Percentiles rank a stretch among this genome's conserved stretches.
Evolutionary conservation across 1,140 invertebrate genomes (phyloP).

Genomic region (Sinella curviseta): DNA sequence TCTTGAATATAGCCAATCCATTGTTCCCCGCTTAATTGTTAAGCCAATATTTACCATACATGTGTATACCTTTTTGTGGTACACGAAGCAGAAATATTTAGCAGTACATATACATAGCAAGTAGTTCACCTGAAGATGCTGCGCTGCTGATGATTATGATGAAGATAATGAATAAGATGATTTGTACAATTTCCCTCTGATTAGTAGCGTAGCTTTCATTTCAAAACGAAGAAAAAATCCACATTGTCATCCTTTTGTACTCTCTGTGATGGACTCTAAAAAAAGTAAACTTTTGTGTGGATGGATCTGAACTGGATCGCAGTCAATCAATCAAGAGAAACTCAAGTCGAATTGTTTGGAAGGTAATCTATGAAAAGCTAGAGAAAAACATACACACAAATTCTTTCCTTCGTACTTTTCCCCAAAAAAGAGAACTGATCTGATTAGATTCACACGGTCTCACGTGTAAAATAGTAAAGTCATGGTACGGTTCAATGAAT

Average conservation of each 20-base stretch:
- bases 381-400: neutral
- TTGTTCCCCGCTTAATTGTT: neutral
- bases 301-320: neutral
- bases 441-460: constrained; percentile 5
- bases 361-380: neutral
- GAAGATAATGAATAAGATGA: neutral
- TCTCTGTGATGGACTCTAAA: neutral
- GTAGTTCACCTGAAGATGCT: neutral
- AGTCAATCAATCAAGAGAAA: constrained; percentile 3
- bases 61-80: too few species aligned
- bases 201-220: neutral
- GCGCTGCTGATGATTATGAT: too few species aligned
- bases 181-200: neutral
- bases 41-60: constrained; percentile 1
- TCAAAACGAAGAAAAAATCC: neutral
- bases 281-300: neutral
- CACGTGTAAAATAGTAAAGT: neutral
- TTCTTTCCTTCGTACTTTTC: neutral
- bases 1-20: neutral
- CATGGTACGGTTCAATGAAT: constrained; percentile 9
- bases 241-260: neutral
- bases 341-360: too few species aligned
- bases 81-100: too few species aligned
- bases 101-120: neutral
- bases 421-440: neutral